Percentiles rank a stretch among this genome's conserved stretches.
Conservation (phyloP, 2,797 vertebrate genomes). For the Paguma larvata region DNA sequence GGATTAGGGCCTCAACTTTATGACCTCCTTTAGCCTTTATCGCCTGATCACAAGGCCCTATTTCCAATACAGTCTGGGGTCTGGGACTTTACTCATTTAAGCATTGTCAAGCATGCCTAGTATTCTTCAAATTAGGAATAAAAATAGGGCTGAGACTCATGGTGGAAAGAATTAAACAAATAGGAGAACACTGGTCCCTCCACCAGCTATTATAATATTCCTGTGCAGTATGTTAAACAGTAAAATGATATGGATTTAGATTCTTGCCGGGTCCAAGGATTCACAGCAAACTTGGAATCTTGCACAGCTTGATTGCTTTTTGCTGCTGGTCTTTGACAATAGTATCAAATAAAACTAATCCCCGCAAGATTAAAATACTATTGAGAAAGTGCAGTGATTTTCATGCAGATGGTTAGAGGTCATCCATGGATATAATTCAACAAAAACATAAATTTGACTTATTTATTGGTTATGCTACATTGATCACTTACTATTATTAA, state of each 20-base stretch:
- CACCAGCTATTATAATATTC: background rate
- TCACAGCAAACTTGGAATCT: background rate
- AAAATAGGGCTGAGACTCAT: background rate
- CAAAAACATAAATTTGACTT: background rate
- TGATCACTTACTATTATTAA: constrained; percentile 29
- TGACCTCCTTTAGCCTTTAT: background rate
- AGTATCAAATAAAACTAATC: constrained; percentile 15
- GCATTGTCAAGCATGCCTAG: background rate
- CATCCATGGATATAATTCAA: background rate
- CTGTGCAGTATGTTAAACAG: background rate
- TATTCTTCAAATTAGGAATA: background rate
- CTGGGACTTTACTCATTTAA: background rate
- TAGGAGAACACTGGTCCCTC: background rate
- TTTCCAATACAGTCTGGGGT: background rate
- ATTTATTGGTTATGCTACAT: background rate
- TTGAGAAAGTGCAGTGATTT: constrained; percentile 39
- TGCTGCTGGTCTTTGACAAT: background rate
- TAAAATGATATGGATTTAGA: background rate
- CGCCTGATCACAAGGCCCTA: background rate
- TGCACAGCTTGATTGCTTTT: background rate
- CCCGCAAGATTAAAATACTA: background rate
- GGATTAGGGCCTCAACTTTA: background rate
- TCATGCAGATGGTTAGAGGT: background rate
- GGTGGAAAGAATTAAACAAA: background rate
- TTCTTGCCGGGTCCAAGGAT: background rate